Conservation (phyloP, 2,888 invertebrate species). For the Epiperipatus broadwayi region DNA sequence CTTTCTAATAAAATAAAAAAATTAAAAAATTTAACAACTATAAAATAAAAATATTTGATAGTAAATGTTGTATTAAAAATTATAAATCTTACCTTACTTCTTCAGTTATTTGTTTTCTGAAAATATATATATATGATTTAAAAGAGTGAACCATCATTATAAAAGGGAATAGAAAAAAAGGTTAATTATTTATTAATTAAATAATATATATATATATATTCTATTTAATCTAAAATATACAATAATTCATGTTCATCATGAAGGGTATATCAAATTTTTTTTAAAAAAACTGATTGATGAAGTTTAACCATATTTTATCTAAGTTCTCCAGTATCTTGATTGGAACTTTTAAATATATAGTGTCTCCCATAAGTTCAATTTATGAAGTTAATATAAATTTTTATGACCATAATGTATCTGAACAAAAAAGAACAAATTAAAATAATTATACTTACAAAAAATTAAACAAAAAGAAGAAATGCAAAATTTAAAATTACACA, state of each 20-base stretch:
- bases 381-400: too few relatives aligned
- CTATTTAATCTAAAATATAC: constrained; percentile 16
- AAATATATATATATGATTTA: constrained; percentile 7
- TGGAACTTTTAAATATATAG: too few relatives aligned
- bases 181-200: constrained; percentile 13
- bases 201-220: constrained; percentile 13
- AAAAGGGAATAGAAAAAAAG: constrained; percentile 5
- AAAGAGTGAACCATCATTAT: background rate
- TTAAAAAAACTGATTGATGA: too few relatives aligned
- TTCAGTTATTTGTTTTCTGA: constrained; percentile 29
- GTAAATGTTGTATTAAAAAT: background rate
- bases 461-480: too few relatives aligned
- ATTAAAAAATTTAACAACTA: background rate
- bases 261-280: too few relatives aligned
- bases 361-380: too few relatives aligned
- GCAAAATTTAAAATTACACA: too few relatives aligned
- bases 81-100: constrained; percentile 23
- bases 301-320: too few relatives aligned
- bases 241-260: constrained; percentile 18
- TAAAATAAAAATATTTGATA: background rate
- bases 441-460: too few relatives aligned
- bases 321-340: too few relatives aligned
- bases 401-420: too few relatives aligned
- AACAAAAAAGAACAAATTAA: too few relatives aligned
- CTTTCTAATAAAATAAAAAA: constrained; percentile 17